Conservation (phyloP, 2,797 vertebrate genomes). For the Hirundo rustica region DNA sequence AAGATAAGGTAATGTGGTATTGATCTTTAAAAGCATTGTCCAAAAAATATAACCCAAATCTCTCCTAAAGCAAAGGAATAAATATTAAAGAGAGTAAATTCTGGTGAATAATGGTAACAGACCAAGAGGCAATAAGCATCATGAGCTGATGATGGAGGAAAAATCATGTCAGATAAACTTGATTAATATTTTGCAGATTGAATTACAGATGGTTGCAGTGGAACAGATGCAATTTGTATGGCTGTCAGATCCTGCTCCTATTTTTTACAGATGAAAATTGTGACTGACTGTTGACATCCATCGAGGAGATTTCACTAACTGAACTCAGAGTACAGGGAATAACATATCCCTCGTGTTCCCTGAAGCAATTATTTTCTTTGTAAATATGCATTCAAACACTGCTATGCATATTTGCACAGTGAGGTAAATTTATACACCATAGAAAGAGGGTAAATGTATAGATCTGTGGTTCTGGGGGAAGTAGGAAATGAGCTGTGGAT, state of each 20-base stretch:
- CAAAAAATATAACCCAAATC: background rate
- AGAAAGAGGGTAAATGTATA: background rate
- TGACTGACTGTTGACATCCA: background rate
- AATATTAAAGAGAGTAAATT: background rate
- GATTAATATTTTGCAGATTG: conserved; percentile 50
- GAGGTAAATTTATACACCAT: background rate
- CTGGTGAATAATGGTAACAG: background rate
- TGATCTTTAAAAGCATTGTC: background rate
- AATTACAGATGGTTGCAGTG: conserved; percentile 43
- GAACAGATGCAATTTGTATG: conserved; percentile 40
- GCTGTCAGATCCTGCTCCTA: conserved; percentile 34
- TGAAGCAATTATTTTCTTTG: background rate
- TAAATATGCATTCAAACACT: background rate
- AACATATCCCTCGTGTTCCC: background rate
- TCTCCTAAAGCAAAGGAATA: background rate
- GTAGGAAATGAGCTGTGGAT: background rate
- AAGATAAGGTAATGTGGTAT: background rate
- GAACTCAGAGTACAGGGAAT: background rate
- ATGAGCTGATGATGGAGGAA: conserved; percentile 13
- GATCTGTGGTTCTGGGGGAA: background rate
- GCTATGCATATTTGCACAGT: background rate
- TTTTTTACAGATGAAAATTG: conserved; percentile 39
- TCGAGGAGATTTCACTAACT: background rate
- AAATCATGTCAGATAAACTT: conserved; percentile 27
- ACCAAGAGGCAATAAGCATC: conserved; percentile 1